Conservation (phyloP, 2,113 vertebrate species). For the Pituophis catenifer region DNA sequence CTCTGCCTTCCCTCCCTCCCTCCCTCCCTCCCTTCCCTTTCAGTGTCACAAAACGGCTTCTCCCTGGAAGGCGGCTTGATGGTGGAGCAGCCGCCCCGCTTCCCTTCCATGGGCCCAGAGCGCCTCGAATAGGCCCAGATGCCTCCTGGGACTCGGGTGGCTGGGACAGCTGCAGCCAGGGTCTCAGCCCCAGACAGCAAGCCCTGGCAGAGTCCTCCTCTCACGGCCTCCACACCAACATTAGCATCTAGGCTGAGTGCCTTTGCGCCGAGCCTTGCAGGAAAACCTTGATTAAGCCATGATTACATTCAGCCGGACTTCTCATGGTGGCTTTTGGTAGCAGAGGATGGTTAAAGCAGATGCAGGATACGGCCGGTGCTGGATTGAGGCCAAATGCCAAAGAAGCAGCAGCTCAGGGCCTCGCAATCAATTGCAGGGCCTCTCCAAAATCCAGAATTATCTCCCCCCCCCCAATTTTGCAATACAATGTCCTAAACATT, state of each 20-base stretch:
- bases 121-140: constrained; percentile 37
- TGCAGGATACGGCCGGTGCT: neutral
- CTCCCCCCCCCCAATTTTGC: no score
- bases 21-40: neutral
- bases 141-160: constrained; percentile 25
- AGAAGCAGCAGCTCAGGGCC: no score
- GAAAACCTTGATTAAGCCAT: constrained; percentile 28
- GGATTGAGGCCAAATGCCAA: neutral
- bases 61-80: constrained; percentile 37
- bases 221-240: neutral
- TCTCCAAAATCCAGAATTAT: neutral
- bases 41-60: constrained; percentile 53
- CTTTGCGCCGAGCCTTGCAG: constrained; percentile 29
- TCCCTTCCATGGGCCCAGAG: constrained; percentile 23
- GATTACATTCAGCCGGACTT: neutral
- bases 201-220: neutral
- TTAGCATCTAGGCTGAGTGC: constrained; percentile 3
- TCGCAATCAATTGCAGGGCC: no score
- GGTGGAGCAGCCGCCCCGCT: neutral
- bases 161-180: constrained; percentile 47
- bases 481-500: no score
- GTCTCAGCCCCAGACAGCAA: constrained; percentile 51
- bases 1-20: neutral
- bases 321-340: constrained; percentile 25
- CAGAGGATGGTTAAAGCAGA: neutral